Percentiles rank a stretch among this genome's conserved stretches.
Evolutionary conservation across 2,113 vertebrate species (phyloP).

Genomic region (Antidorcas marsupialis): DNA sequence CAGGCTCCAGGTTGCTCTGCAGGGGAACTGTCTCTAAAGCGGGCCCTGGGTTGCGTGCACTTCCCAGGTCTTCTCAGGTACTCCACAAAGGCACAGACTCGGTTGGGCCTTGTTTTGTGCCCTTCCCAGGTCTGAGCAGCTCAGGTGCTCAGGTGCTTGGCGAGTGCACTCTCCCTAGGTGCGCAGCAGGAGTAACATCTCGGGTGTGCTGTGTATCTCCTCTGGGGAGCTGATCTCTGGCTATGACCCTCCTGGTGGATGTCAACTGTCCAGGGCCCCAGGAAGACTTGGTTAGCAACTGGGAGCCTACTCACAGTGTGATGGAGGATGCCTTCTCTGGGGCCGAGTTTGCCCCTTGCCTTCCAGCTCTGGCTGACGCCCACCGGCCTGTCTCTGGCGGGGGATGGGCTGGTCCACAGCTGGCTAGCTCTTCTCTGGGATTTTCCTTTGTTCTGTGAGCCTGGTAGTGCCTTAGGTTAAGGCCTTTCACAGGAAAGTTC

Average conservation of each 20-base stretch:
- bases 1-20: background rate
- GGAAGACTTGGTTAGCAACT: background rate
- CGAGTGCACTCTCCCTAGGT: fast-evolving
- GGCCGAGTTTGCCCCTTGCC: background rate
- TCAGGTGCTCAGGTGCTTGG: background rate
- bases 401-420: fast-evolving
- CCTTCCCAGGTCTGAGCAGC: background rate
- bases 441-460: background rate
- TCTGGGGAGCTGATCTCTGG: background rate
- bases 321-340: background rate
- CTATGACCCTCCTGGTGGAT: background rate
- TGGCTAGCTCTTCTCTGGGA: background rate
- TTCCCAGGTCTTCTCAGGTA: background rate
- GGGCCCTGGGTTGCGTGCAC: background rate
- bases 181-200: fast-evolving
- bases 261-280: background rate
- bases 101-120: background rate
- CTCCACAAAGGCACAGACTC: background rate
- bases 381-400: fast-evolving
- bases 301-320: background rate
- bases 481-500: background rate
- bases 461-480: background rate
- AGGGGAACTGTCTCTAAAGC: background rate
- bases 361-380: background rate
- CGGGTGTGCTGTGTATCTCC: background rate